Conservation (phyloP, 2,797 vertebrate species). For the Oceanodroma leucorhoa region DNA sequence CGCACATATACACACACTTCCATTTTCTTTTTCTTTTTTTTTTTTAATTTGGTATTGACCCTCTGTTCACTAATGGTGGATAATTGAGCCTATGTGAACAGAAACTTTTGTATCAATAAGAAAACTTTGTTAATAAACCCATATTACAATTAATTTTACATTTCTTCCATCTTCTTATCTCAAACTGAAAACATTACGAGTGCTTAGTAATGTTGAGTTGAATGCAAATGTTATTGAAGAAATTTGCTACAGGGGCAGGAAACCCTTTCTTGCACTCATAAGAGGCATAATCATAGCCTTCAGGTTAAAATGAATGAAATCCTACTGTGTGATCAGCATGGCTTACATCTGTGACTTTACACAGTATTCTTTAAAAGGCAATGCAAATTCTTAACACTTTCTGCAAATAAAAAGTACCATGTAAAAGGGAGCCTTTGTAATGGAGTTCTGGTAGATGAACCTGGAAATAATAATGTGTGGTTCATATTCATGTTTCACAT, state of each 20-base stretch:
- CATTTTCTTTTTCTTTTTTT: not conserved
- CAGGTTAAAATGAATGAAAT: conserved; percentile 51
- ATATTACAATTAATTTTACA: conserved; percentile 57
- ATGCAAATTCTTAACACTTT: conserved; percentile 50
- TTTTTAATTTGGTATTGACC: not conserved
- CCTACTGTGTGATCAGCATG: conserved; percentile 41
- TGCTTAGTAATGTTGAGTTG: conserved; percentile 39
- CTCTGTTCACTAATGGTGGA: conserved; percentile 41
- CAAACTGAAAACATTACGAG: not conserved
- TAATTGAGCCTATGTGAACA: conserved; percentile 29
- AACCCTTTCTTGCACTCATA: not conserved
- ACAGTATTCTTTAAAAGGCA: conserved; percentile 30
- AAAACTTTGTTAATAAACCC: conserved; percentile 28
- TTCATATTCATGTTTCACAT: conserved; percentile 18
- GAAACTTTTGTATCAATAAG: conserved; percentile 40
- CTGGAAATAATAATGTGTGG: conserved; percentile 8
- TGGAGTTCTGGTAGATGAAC: not conserved
- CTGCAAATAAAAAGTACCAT: conserved; percentile 21
- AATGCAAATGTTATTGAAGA: conserved; percentile 50
- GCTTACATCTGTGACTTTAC: conserved; percentile 54
- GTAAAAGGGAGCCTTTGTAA: not conserved
- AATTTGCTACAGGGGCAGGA: conserved; percentile 40
- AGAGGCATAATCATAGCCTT: conserved; percentile 53
- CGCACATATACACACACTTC: not conserved
- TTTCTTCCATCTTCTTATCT: conserved; percentile 40